phyloP scores from a whole-genome alignment of 2,113 vertebrate genomes.

The Calidris pugnax region DNA sequence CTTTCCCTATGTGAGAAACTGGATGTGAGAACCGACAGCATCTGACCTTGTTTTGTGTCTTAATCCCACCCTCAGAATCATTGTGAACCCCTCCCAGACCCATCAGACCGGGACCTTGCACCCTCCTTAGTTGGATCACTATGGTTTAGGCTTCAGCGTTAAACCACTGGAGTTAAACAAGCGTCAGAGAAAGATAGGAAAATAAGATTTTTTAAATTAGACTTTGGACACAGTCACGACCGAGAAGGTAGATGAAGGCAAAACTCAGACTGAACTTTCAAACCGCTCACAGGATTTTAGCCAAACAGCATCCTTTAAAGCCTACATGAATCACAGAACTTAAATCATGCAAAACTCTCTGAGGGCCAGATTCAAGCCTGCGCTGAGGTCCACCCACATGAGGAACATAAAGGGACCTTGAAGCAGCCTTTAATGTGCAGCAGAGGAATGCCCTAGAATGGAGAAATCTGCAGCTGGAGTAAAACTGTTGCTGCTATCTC shows the following conservation, averaged over 20 bases:
- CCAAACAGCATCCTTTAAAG: background rate
- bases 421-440: conserved; percentile 16
- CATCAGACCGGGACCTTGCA: no score
- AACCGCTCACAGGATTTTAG: background rate
- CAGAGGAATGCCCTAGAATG: conserved; percentile 7
- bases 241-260: background rate
- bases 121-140: background rate
- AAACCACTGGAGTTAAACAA: background rate
- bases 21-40: no score
- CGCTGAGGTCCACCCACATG: background rate
- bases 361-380: background rate
- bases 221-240: background rate
- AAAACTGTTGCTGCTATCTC: conserved; percentile 41
- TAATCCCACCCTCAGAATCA: no score
- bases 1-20: background rate
- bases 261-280: background rate
- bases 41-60: no score
- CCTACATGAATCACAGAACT: background rate
- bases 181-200: background rate
- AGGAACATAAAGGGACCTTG: conserved; percentile 38
- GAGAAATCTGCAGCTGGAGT: conserved; percentile 12
- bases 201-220: background rate
- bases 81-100: no score
- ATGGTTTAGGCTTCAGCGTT: background rate
- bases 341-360: background rate